Conservation (phyloP, 2,888 invertebrate species). For the Heliothis peltigera region DNA sequence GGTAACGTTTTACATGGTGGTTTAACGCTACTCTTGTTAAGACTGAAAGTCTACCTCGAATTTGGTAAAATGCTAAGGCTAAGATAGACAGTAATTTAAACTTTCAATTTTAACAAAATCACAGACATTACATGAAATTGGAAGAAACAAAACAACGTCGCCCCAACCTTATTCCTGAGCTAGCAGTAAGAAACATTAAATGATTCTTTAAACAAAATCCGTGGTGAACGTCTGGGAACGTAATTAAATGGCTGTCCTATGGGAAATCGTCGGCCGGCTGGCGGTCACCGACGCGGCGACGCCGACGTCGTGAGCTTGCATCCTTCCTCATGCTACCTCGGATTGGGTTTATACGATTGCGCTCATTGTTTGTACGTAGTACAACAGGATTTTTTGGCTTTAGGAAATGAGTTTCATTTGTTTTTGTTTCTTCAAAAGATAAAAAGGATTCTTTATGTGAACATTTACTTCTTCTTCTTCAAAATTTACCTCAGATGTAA, state of each 20-base stretch:
- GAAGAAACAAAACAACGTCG: slow-evolving; percentile 38
- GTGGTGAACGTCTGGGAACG: slow-evolving; percentile 49
- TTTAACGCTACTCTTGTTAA: too few species aligned
- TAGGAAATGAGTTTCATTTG: too few species aligned
- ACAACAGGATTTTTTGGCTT: neutral
- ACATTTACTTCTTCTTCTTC: too few species aligned
- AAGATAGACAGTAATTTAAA: too few species aligned
- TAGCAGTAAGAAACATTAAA: slow-evolving; percentile 59
- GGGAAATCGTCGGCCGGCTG: slow-evolving; percentile 59
- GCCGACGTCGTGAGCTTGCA: slow-evolving; percentile 38
- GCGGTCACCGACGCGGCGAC: slow-evolving; percentile 57
- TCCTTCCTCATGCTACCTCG: slow-evolving; percentile 3
- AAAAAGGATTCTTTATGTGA: too few species aligned
- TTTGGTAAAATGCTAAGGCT: too few species aligned
- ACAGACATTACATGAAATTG: neutral
- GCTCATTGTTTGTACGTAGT: neutral
- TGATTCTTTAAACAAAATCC: slow-evolving; percentile 62
- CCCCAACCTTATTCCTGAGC: slow-evolving; percentile 28
- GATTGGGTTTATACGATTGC: slow-evolving; percentile 8
- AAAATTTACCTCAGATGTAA: too few species aligned
- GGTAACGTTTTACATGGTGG: too few species aligned
- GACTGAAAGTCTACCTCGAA: too few species aligned
- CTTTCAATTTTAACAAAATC: neutral
- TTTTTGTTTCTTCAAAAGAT: too few species aligned
- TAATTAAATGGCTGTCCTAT: slow-evolving; percentile 61